These are phyloP conservation scores for Prostheceraeus crozeri DNA, from an alignment of 2,888 invertebrate genomes.

Conservation along the genomic window DNA sequence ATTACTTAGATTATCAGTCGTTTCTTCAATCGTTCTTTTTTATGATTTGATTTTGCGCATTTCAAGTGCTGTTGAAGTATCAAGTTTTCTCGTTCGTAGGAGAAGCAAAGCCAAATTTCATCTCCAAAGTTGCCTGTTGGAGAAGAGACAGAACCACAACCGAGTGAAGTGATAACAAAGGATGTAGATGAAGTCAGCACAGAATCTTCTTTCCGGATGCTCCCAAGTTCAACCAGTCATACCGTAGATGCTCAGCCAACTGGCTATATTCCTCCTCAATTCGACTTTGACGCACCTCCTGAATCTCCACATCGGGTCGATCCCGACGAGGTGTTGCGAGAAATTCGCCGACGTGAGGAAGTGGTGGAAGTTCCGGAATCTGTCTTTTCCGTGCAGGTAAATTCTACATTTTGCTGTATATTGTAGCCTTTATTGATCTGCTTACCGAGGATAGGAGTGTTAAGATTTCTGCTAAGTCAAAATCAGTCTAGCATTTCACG, in stretches of 20 bases:
- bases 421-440: constrained; percentile 42
- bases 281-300: constrained; percentile 49
- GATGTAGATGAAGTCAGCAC: background rate
- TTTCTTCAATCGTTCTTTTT: too few species aligned
- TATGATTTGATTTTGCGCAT: too few species aligned
- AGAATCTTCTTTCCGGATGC: background rate
- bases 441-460: too few species aligned
- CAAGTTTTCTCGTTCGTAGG: too few species aligned
- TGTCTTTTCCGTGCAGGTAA: constrained; percentile 48
- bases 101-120: too few species aligned
- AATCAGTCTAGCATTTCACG: too few species aligned
- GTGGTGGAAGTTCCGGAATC: constrained; percentile 49
- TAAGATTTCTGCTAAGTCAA: too few species aligned
- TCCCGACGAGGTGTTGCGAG: constrained; percentile 52
- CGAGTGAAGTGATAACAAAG: background rate
- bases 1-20: too few species aligned
- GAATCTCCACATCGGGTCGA: constrained; percentile 46
- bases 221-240: background rate
- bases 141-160: constrained; percentile 1
- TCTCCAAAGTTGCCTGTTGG: too few species aligned
- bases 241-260: constrained; percentile 13
- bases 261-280: constrained; percentile 49
- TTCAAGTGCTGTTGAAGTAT: too few species aligned
- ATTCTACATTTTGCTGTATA: constrained; percentile 48
- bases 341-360: constrained; percentile 46